A percentile compares a stretch with the other conserved stretches of the same genome.
phyloP scores from a whole-genome alignment of 2,797 vertebrate species.

The Manis javanica region DNA sequence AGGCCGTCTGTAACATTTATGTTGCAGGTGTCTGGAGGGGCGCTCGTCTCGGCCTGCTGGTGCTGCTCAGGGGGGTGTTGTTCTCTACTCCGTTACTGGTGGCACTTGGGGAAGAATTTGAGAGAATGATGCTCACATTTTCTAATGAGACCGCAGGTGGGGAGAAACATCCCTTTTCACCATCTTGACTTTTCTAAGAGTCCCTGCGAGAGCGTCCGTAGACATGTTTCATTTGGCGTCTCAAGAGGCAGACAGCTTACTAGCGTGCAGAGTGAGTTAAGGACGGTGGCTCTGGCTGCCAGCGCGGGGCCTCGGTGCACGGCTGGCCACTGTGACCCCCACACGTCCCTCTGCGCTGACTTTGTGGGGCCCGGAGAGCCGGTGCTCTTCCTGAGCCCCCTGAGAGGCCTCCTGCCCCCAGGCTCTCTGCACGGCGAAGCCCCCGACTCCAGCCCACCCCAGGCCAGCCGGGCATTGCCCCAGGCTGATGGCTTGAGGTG shows the following conservation, averaged over 20 bases:
- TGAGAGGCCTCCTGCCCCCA: not conserved
- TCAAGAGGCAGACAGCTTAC: not conserved
- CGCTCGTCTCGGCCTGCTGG: no score
- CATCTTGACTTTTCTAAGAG: not conserved
- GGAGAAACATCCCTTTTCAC: not conserved
- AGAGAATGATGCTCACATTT: not conserved
- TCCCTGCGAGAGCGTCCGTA: not conserved
- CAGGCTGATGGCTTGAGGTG: not conserved
- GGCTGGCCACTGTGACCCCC: not conserved
- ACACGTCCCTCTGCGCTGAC: not conserved
- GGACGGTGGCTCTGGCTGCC: accelerated
- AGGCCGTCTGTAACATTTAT: not conserved
- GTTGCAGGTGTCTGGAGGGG: not conserved
- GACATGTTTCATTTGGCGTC: not conserved
- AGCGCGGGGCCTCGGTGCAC: not conserved
- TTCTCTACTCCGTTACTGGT: not conserved
- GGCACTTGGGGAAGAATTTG: not conserved
- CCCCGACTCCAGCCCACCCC: no score
- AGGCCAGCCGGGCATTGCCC: not conserved
- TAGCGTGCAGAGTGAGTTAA: not conserved
- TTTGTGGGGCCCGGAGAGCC: not conserved
- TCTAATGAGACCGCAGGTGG: not conserved
- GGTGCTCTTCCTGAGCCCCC: not conserved
- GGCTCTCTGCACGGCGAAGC: no score
- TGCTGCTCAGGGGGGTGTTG: no score